Evolutionary conservation across 1,140 invertebrate species (phyloP), one percentile per base, ranked within the genome.

Genomic region (Popillia japonica): DNA sequence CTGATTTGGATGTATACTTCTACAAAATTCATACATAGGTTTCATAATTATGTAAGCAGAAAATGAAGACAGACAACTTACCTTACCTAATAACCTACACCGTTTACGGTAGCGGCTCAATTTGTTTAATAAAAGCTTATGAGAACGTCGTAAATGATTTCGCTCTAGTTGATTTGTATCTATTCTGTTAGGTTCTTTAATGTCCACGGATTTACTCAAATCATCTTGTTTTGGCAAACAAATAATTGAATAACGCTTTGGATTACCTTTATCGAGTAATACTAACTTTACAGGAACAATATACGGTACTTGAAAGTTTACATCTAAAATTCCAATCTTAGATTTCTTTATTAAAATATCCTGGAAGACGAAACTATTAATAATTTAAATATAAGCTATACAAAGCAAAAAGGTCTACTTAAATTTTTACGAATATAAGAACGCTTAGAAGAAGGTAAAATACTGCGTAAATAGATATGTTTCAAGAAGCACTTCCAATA

Each of bases 81-180:
- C 72, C 23, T 40, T 41, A 8, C 72, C 72, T 10, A 17, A 40
- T 44, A 44, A 40, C 40, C 40, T 34, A 73, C n/a, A 42, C 3
- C 40, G 23, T 73, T 73, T 73, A 73, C 40, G 40, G 40, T 20
- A 73, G 8, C 34, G 34, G 87, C 80, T 90, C 68, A 92, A 84
- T 77, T 88, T 87, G 83, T 91, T 93, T 48, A 95, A 84, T 34
- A 89, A 74, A 20, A 84, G 87, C 79, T 89, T 87, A 84, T 95
- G 94, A 72, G 88, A 85, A 3, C 82, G 83, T 77, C 90, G 87
- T 40, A 92, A 87, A 9, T 84, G 79, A 82, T 90, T 92, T 77
- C 94, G 88, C 80, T 86, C 78, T 78, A 85, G 85, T 81, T 91
- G 86, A 83, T 92, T 90, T 0, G 83, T 72, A 87, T 95, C 94